Evolutionary conservation across 2,113 vertebrate genomes (phyloP).

Genomic region (Hemibagrus wyckioides): DNA sequence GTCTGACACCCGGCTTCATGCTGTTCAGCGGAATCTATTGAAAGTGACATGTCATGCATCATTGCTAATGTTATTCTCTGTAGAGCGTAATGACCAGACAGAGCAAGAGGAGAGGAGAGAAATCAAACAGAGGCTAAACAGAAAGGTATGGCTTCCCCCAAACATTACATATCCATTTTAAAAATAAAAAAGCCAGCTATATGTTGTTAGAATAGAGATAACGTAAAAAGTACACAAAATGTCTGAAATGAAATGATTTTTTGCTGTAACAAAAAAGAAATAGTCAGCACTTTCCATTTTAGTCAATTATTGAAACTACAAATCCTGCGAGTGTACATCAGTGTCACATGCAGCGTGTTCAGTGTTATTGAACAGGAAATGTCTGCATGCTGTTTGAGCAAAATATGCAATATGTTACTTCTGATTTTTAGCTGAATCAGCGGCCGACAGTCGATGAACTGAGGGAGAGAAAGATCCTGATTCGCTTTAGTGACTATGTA

Average conservation of each 20-base stretch:
- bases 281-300: background rate
- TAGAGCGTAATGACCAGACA: slow-evolving; percentile 96
- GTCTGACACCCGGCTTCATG: background rate
- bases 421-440: slow-evolving; percentile 86
- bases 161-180: background rate
- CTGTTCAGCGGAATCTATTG: background rate
- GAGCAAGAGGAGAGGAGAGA: slow-evolving; percentile 96
- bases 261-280: no score
- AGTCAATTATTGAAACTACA: background rate
- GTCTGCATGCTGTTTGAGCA: background rate
- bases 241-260: no score
- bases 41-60: background rate
- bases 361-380: background rate
- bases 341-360: background rate
- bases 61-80: slow-evolving; percentile 42
- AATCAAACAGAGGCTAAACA: slow-evolving; percentile 95
- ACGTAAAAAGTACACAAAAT: no score
- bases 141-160: slow-evolving; percentile 81
- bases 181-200: no score
- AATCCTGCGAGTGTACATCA: background rate
- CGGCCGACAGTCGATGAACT: slow-evolving; percentile 96
- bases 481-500: slow-evolving; percentile 98
- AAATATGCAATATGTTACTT: background rate
- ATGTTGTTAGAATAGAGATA: background rate
- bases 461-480: slow-evolving; percentile 96